phyloP scores from a whole-genome alignment of 1,140 invertebrate species.

The Elymnias hypermnestra region DNA sequence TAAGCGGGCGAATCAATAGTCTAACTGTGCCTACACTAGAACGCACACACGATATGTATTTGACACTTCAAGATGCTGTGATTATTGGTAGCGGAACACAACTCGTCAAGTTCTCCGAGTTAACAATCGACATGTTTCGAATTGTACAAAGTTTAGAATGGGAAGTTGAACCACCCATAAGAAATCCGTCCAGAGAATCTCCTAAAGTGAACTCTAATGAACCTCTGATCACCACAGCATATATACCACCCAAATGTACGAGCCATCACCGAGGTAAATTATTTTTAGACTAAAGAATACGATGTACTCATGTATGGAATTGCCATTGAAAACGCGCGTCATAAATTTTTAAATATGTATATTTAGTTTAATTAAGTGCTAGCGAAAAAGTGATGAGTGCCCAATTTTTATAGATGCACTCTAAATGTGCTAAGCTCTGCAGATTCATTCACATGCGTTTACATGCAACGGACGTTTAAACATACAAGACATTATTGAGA shows the following conservation, averaged over 20 bases:
- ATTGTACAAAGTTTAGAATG: slow-evolving; percentile 96
- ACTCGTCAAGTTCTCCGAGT: slow-evolving; percentile 98
- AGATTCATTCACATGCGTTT: too few relatives aligned
- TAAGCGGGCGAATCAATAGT: slow-evolving; percentile 21
- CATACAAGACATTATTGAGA: too few relatives aligned
- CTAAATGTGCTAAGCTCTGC: too few relatives aligned
- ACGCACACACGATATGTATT: slow-evolving; percentile 88
- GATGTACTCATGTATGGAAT: too few relatives aligned
- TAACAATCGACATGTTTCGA: slow-evolving; percentile 98
- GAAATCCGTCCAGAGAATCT: slow-evolving; percentile 84
- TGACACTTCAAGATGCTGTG: slow-evolving; percentile 94
- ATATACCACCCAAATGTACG: neutral
- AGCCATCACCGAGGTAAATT: neutral
- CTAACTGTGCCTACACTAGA: slow-evolving; percentile 90
- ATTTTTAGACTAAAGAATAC: too few relatives aligned
- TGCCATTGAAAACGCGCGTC: too few relatives aligned
- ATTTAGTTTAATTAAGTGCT: too few relatives aligned
- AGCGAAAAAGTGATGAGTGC: too few relatives aligned
- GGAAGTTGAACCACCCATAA: slow-evolving; percentile 79
- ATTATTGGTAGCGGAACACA: slow-evolving; percentile 96
- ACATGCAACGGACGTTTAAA: too few relatives aligned
- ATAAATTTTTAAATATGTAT: too few relatives aligned
- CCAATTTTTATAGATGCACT: too few relatives aligned
- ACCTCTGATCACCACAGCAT: neutral
- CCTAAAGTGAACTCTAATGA: slow-evolving; percentile 75